Evolutionary conservation across 2,113 vertebrate genomes (phyloP), one percentile per base, ranked within the genome.

Genomic region (Trematomus loennbergii): DNA sequence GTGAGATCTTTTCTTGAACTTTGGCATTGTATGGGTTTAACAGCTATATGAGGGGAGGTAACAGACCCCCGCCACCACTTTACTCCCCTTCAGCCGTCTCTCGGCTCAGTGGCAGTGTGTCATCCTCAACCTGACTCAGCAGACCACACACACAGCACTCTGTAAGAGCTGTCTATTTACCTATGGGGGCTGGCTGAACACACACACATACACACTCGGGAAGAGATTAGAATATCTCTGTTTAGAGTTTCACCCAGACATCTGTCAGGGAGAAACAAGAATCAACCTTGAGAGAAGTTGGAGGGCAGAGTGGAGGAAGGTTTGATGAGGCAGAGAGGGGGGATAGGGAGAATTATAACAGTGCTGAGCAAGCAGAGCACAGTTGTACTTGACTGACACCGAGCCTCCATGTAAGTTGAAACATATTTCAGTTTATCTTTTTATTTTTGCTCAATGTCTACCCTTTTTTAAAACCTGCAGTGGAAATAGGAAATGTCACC

Each of bases 341-440:
- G 22, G 77, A 68, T 13, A 59, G 20, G 7, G 20, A 57, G 79
- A 75, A 83, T 75, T 77, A 77, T 55, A 77, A 65, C 17, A 63
- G 58, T 74, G 86, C 84, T 80, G 86, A 92, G 81, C 73, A 75
- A 87, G 81, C 88, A 87, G 43, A 64, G 52, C 65, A 60, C 68
- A 52, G 70, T 46, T 75, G 78, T 57, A 72, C 75, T 75, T 25
- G n/a, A 82, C 70, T 78, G 43, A 2, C 16, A 9, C 40, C 53
- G 29, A 29, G 66, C 33, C 5, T 85, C 62, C 7, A 43, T 75
- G 54, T 5, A 79, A 84, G 72, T 8, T 84, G 63, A 78, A 65
- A 69, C 58, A 72, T 20, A 46, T 82, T 85, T 88, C 50, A 83
- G 72, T 82, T 85, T 63, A 62, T 63, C 61, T 73, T 65, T 20